Percentiles rank a stretch among this genome's conserved stretches.
These are phyloP conservation scores for Melinopterus prodromus DNA, from an alignment of 2,888 invertebrate species.

Conservation along the genomic window DNA sequence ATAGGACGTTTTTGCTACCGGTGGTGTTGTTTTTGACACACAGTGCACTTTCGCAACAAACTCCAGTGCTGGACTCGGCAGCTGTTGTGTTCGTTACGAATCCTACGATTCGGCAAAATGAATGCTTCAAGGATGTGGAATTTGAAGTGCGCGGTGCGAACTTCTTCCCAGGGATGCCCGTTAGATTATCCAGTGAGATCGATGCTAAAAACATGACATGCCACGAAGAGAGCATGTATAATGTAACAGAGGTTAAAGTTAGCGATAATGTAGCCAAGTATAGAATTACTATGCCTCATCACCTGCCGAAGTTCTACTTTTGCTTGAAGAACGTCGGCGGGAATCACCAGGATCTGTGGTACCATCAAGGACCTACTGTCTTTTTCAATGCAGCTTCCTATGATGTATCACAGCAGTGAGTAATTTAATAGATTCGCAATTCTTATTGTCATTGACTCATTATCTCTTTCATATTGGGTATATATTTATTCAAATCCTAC, in stretches of 20 bases:
- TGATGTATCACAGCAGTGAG: slow-evolving; percentile 26
- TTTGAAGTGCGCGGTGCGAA: slow-evolving; percentile 56
- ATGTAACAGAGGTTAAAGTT: slow-evolving; percentile 49
- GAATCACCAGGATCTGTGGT: slow-evolving; percentile 54
- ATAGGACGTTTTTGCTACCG: slow-evolving; percentile 44
- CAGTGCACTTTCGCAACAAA: slow-evolving; percentile 40
- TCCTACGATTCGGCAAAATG: slow-evolving; percentile 41
- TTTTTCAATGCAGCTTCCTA: slow-evolving; percentile 53
- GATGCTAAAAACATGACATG: slow-evolving; percentile 51
- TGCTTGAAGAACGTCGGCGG: slow-evolving; percentile 51
- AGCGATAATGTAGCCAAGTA: slow-evolving; percentile 47
- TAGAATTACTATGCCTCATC: slow-evolving; percentile 51
- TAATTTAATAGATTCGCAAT: not conserved
- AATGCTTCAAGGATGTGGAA: slow-evolving; percentile 50
- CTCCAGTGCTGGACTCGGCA: slow-evolving; percentile 19
- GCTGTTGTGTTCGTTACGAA: slow-evolving; percentile 14
- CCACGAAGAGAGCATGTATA: slow-evolving; percentile 47
- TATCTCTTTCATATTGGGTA: not conserved
- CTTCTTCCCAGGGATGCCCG: slow-evolving; percentile 50
- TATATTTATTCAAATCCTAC: not conserved
- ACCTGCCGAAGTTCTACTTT: slow-evolving; percentile 53
- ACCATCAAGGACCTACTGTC: slow-evolving; percentile 64
- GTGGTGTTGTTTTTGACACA: not conserved
- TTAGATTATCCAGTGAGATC: slow-evolving; percentile 51
- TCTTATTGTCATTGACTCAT: not conserved